phyloP scores from a whole-genome alignment of 1,140 invertebrate genomes.

The Mycetomoellerius zeteki region DNA sequence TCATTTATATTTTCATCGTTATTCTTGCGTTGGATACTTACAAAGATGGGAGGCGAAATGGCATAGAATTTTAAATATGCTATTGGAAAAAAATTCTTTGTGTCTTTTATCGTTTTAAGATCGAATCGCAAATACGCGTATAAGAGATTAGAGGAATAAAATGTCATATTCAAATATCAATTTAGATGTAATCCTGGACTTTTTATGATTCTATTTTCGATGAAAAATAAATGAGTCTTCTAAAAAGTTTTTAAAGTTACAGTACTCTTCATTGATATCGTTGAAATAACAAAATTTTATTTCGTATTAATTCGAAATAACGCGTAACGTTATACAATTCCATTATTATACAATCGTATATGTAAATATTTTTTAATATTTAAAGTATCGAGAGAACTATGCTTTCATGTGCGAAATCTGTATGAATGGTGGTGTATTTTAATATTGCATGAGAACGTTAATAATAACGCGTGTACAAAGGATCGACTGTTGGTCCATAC shows the following conservation, averaged over 20 bases:
- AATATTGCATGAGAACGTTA: conserved; percentile 78
- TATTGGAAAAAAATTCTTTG: not conserved
- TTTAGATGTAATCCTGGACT: not conserved
- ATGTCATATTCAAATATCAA: not conserved
- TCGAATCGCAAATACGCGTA: not conserved
- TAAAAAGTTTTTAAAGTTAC: not conserved
- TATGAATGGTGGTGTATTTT: conserved; percentile 38
- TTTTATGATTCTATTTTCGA: not conserved
- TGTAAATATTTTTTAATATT: not conserved
- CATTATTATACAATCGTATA: not conserved
- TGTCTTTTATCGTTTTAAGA: not conserved
- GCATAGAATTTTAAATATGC: not conserved
- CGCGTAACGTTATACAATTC: not conserved
- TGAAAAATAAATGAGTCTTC: not conserved
- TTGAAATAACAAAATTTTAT: not conserved
- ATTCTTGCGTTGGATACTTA: conserved; percentile 7
- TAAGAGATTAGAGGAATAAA: not conserved
- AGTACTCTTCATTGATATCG: not conserved
- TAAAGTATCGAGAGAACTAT: not conserved
- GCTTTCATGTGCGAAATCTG: not conserved
- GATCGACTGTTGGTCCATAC: conserved; percentile 56
- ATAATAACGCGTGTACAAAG: conserved; percentile 50
- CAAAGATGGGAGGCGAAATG: not conserved
- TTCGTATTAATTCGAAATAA: not conserved
- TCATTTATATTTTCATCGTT: not conserved